These are phyloP conservation scores for Falco concolor DNA, from an alignment of 2,797 vertebrate genomes.

Conservation along the genomic window DNA sequence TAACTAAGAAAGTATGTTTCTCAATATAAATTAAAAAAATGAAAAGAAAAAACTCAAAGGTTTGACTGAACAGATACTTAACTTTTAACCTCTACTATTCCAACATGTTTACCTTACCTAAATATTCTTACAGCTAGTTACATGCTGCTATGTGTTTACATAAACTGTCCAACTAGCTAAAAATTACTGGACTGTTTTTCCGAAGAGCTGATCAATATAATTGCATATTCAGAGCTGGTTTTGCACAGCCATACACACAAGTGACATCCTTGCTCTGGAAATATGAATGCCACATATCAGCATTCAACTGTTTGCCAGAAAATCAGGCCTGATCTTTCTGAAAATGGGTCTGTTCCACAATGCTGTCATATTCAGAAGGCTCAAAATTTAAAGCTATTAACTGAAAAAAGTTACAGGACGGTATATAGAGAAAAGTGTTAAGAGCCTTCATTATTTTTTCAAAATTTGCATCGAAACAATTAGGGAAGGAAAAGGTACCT, in stretches of 20 bases:
- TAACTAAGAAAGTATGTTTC: not conserved
- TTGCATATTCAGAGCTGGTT: not conserved
- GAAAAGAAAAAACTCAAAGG: not conserved
- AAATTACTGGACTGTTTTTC: not conserved
- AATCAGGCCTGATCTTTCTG: not conserved
- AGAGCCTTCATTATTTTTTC: not conserved
- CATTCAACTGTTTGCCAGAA: not conserved
- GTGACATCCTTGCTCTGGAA: not conserved
- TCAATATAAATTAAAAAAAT: not conserved
- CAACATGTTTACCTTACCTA: not conserved
- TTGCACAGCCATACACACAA: not conserved
- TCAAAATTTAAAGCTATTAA: not conserved
- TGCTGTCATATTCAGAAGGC: not conserved
- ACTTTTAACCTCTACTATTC: not conserved
- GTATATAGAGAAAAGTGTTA: rapidly evolving
- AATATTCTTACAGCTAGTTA: not conserved
- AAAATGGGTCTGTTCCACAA: not conserved
- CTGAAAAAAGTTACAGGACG: not conserved
- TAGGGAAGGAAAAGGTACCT: not conserved
- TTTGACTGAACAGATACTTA: not conserved
- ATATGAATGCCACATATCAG: not conserved
- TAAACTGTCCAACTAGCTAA: not conserved
- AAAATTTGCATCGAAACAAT: not conserved
- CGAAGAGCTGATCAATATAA: not conserved
- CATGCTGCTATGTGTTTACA: not conserved